Evolutionary conservation across 2,797 vertebrate genomes (phyloP).

Genomic region (Gallinago solitaria): DNA sequence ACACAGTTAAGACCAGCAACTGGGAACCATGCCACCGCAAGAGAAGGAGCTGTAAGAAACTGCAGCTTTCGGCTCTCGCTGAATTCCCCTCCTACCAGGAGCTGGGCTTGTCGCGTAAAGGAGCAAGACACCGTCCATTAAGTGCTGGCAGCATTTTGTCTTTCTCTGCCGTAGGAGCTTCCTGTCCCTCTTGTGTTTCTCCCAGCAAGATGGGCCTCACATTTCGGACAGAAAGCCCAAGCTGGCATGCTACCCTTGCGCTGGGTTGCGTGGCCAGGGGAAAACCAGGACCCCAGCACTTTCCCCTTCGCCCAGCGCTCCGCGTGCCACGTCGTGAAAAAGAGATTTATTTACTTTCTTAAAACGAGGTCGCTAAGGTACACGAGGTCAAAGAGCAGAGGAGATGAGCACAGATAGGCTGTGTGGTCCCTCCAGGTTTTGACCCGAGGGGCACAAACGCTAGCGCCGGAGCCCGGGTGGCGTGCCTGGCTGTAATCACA

Average conservation of each 20-base stretch:
- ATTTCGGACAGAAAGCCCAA: not conserved
- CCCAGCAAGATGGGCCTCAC: not conserved
- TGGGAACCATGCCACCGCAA: constrained; percentile 36
- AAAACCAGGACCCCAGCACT: not conserved
- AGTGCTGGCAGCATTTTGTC: constrained; percentile 19
- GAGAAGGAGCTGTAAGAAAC: constrained; percentile 35
- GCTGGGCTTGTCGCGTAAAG: not conserved
- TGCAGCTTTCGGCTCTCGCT: not conserved
- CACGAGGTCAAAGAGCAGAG: not conserved
- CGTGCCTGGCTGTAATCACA: constrained; percentile 39
- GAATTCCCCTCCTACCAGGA: constrained; percentile 1
- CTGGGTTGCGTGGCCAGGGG: not conserved
- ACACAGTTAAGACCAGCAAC: not conserved
- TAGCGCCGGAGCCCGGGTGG: not conserved
- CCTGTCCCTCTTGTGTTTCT: not conserved
- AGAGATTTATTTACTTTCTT: not conserved
- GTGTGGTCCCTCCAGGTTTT: constrained; percentile 4
- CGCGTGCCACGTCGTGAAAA: not conserved
- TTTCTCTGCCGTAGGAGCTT: not conserved
- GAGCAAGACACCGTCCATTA: constrained; percentile 18
- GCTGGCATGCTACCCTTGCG: not conserved
- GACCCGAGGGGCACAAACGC: not conserved
- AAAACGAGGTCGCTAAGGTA: not conserved
- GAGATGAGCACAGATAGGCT: not conserved
- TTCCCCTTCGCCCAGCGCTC: not conserved